Evolutionary conservation across 2,797 vertebrate genomes (phyloP), one percentile per base, ranked within the genome.

Genomic region (Poliocrania exsul): DNA sequence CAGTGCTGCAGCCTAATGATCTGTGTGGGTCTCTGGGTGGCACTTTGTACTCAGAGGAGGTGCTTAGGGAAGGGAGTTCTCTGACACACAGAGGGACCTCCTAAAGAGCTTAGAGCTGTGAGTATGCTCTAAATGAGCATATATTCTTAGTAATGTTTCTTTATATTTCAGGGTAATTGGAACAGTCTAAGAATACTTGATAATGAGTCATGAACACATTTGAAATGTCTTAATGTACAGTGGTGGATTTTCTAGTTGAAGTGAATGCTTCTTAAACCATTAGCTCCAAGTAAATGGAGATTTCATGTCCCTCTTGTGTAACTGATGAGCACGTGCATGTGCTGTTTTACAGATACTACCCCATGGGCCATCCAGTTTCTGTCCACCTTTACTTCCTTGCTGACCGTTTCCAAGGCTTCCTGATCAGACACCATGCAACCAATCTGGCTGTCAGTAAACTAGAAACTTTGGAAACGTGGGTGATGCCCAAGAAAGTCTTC

Each of bases 331-430:
- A 0, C 13, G 28, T 92, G 62, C 33, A 0, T 66, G 53, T 91
- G 57, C 51, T 96, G 37, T 96, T 93, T 97, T 93, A 15, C 98
- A 99, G 99, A 97, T 99, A 99, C 96, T 99, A 99, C 90, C 98
- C 99, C 29, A 99, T 99, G 99, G 99, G 99, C 94, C 98, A 99
- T 91, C 99, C 99, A 1, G 98, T 99, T 33, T 99, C 99, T 0
- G 98, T 99, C 96, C 99, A 99, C 93, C 98, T 99, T 93, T 99
- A 99, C 98, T 99, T 99, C 98, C 98, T 99, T 40, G 98, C 99
- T 8, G 99, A 99, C 97, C 99, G 98, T 94, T 99, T 99, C 97
- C 99, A 99, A 97, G 99, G 99, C 90, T 99, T 99, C 97, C 98
- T 99, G 69, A 97, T 99, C 94, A 98, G 97, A 91, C 99, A 99